Evolutionary conservation across 2,888 invertebrate species (phyloP).

Genomic region (Chrysomela aeneicollis): DNA sequence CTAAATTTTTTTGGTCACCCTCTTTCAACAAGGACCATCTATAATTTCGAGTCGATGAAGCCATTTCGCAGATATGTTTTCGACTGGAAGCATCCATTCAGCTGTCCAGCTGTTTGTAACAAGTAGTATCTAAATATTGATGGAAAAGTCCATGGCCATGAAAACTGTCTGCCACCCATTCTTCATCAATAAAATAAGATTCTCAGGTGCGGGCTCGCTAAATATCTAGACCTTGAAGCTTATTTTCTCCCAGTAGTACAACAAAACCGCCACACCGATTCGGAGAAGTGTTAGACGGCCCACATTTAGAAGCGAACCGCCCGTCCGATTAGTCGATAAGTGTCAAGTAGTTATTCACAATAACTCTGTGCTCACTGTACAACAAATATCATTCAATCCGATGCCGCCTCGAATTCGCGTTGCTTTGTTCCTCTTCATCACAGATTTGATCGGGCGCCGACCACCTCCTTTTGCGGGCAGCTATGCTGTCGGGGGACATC

Average conservation of each 20-base stretch:
- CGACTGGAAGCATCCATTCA: too few relatives aligned
- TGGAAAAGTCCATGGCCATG: too few relatives aligned
- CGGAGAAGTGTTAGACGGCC: not conserved
- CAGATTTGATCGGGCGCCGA: slow-evolving; percentile 64
- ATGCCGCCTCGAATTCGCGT: slow-evolving; percentile 30
- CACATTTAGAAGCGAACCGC: not conserved
- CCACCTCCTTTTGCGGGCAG: slow-evolving; percentile 61
- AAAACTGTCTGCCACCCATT: too few relatives aligned
- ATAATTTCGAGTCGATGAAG: not conserved
- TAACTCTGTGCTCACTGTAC: slow-evolving; percentile 34
- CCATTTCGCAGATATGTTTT: not conserved
- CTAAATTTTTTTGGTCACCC: slow-evolving; percentile 27
- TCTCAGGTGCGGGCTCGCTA: too few relatives aligned
- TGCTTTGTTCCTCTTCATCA: slow-evolving; percentile 55
- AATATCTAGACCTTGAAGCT: too few relatives aligned
- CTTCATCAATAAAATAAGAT: too few relatives aligned
- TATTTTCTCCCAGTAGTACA: too few relatives aligned
- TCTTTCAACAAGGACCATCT: not conserved
- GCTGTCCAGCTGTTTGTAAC: too few relatives aligned
- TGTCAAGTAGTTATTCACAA: slow-evolving; percentile 36
- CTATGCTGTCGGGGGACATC: slow-evolving; percentile 41
- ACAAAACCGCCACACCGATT: not conserved
- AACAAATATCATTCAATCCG: slow-evolving; percentile 41
- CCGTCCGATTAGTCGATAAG: slow-evolving; percentile 37
- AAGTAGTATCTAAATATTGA: too few relatives aligned